Conservation (phyloP, 2,113 vertebrate genomes). For the Prionailurus viverrinus region DNA sequence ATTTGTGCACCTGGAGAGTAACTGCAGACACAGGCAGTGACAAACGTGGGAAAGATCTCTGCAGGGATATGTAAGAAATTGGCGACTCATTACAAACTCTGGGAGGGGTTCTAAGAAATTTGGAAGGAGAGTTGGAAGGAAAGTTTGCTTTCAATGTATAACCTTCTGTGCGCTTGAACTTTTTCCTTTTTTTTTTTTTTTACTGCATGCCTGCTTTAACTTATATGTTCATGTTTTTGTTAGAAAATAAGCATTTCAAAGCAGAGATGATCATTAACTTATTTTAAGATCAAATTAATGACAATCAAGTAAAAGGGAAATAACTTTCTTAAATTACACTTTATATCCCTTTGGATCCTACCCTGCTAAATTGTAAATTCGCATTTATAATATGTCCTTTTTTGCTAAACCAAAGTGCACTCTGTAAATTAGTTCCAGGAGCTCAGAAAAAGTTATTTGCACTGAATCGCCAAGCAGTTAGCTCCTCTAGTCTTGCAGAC, state of each 20-base stretch:
- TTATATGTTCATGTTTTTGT: slow-evolving; percentile 6
- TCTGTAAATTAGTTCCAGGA: slow-evolving; percentile 19
- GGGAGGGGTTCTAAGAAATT: background rate
- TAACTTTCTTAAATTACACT: background rate
- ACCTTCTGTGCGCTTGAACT: background rate
- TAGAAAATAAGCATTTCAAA: slow-evolving; percentile 46
- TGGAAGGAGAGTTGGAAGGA: background rate
- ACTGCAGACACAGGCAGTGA: background rate
- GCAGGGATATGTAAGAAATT: background rate
- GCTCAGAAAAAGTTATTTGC: slow-evolving; percentile 36
- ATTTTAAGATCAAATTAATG: slow-evolving; percentile 52
- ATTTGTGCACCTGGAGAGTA: background rate
- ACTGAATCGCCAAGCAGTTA: slow-evolving; percentile 51
- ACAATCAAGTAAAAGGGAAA: slow-evolving; percentile 51
- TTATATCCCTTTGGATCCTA: background rate
- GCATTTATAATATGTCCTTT: background rate
- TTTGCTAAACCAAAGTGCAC: slow-evolving; percentile 10
- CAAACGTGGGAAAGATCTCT: background rate
- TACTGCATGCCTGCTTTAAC: background rate
- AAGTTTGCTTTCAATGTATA: background rate
- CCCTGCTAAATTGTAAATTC: slow-evolving; percentile 4
- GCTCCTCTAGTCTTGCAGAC: background rate
- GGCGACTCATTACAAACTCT: background rate
- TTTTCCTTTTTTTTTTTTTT: background rate
- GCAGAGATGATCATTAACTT: background rate